phyloP scores from a whole-genome alignment of 2,797 vertebrate genomes.

The Tolypeutes matacus region DNA sequence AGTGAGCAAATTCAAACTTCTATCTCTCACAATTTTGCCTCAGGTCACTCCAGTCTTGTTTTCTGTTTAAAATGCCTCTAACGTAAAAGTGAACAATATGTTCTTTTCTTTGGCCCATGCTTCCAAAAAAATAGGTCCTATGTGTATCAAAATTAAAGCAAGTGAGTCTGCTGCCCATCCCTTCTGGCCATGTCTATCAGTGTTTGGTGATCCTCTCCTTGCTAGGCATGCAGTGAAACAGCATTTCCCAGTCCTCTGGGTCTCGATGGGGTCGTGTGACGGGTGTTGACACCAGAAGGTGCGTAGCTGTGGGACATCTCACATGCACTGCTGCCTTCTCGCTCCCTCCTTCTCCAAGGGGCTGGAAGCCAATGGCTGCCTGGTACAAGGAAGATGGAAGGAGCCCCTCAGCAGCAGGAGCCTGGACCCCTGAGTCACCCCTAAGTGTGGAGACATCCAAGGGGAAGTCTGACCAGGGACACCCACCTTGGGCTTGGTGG shows the following conservation, averaged over 20 bases:
- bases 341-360: background rate
- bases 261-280: background rate
- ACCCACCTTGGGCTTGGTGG: background rate
- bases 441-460: background rate
- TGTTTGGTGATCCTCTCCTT: background rate
- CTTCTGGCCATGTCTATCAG: background rate
- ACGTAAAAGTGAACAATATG: constrained; percentile 1
- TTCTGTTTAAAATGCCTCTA: constrained; percentile 31
- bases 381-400: background rate
- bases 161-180: background rate
- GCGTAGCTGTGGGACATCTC: background rate
- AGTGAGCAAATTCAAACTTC: constrained; percentile 27
- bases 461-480: background rate
- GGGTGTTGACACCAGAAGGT: background rate
- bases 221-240: background rate
- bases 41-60: background rate
- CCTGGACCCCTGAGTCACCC: background rate
- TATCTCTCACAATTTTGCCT: background rate
- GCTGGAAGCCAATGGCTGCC: background rate
- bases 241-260: background rate
- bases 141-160: background rate
- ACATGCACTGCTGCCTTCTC: background rate
- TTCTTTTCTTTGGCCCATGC: background rate
- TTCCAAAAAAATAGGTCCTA: background rate
- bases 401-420: background rate